Base-by-base conservation (phyloP, 2,113 vertebrate species). In the Ancistrus triradiatus region DNA sequence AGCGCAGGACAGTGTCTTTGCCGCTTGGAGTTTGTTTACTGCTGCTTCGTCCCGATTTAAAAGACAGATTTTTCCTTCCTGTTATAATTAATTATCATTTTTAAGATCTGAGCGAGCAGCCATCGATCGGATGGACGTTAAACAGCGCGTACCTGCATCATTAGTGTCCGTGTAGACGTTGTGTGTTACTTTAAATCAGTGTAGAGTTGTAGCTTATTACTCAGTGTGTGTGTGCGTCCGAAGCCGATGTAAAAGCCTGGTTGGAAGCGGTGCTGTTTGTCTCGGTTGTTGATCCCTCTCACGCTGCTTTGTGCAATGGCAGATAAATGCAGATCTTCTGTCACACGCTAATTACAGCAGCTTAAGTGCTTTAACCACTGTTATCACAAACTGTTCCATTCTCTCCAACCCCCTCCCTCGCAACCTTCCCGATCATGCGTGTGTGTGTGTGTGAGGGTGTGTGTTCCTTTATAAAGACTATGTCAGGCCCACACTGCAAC, bases 281-380 rank as follows among this genome's bases (percentile, higher is more conserved):
- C 66, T 68, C 66, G 31, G 69, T 64, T 67, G 72, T 73, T 78
- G 68, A 75, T 77, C 67, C 63, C 67, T 74, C 78, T 79, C 78
- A 73, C 72, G 84, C 77, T 76, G 74, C 55, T 79, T 80, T 81
- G 68, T 84, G 85, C 84, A 85, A 83, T 80, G 77, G 77, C 73
- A 81, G 78, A 86, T 86, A 81, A 87, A 82, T 82, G 82, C 70
- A 77, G 78, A 86, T 87, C 82, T 87, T 87, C 85, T 78, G 83
- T 86, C 81, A 74, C 81, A 74, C 81, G 73, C 84, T 88, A 88
- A 88, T 89, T 89, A 88, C 83, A 80, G 82, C 79, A 80, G 85
- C 83, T 87, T 89, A 89, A 89, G 86, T 87, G 85, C 80, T 83
- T 85, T 80, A 86, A 79, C 85, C 85, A 80, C 70, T 79, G 82